These are phyloP conservation scores for Himalopsyche kuldschensis DNA, from an alignment of 2,888 invertebrate genomes.

Conservation along the genomic window DNA sequence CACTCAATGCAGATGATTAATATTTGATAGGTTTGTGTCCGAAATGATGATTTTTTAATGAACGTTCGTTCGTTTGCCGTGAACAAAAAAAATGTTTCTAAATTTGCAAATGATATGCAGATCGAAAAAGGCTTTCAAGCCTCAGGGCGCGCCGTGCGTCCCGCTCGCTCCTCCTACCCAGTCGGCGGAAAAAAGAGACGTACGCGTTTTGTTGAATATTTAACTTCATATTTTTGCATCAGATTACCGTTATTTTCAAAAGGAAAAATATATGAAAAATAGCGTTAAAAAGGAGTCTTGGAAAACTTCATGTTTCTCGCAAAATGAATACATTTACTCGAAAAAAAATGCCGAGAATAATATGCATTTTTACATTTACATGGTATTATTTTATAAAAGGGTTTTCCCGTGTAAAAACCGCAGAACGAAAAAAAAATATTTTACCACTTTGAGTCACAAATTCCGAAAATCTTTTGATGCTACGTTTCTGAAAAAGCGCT, in stretches of 20 bases:
- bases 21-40: not conserved
- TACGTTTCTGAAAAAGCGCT: not conserved
- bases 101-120: constrained; percentile 29
- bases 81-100: not conserved
- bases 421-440: not conserved
- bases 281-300: not conserved
- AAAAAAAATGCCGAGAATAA: not conserved
- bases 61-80: not conserved
- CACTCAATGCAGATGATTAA: too few relatives aligned
- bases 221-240: constrained; percentile 16
- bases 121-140: constrained; percentile 21
- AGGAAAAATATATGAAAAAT: constrained; percentile 9
- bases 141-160: constrained; percentile 5
- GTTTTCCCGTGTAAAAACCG: not conserved
- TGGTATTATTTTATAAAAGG: not conserved
- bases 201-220: constrained; percentile 7
- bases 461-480: not conserved
- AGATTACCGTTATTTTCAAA: not conserved
- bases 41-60: not conserved
- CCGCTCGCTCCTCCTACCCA: not conserved
- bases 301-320: not conserved
- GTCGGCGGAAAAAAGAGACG: constrained; percentile 1
- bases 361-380: not conserved
- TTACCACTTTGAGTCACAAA: not conserved
- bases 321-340: not conserved